These are phyloP conservation scores for Drosophila willistoni DNA, from an alignment of 1,140 invertebrate species.

Conservation along the genomic window DNA sequence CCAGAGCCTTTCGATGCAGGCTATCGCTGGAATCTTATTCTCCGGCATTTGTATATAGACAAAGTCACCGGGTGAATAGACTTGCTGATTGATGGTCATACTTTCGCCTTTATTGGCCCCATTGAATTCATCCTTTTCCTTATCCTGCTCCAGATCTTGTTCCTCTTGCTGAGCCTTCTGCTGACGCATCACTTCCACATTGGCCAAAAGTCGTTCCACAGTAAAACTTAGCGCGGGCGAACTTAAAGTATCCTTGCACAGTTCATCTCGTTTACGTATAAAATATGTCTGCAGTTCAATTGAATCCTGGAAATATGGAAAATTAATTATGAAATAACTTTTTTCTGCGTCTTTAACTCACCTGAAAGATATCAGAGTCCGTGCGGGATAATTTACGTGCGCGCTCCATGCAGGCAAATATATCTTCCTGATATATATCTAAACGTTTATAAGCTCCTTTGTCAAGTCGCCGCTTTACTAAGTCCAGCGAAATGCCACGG, in stretches of 20 bases:
- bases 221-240: constrained; percentile 94
- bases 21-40: constrained; percentile 89
- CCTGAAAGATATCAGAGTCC: constrained; percentile 94
- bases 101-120: constrained; percentile 70
- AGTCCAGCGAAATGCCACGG: constrained; percentile 91
- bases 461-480: constrained; percentile 93
- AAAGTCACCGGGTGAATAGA: constrained; percentile 79
- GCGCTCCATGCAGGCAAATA: constrained; percentile 96
- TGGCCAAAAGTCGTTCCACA: constrained; percentile 88
- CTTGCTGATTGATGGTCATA: constrained; percentile 82
- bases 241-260: constrained; percentile 91
- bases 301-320: constrained; percentile 88
- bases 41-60: constrained; percentile 79
- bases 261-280: constrained; percentile 89
- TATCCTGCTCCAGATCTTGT: constrained; percentile 86
- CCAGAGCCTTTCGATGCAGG: constrained; percentile 94
- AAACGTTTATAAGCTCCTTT: constrained; percentile 95
- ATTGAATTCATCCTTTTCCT: constrained; percentile 73
- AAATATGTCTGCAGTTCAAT: constrained; percentile 97
- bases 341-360: neutral
- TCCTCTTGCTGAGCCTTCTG: constrained; percentile 93
- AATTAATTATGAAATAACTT: neutral
- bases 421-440: constrained; percentile 98
- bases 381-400: constrained; percentile 93
- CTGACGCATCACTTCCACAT: constrained; percentile 90